phyloP scores from a whole-genome alignment of 2,113 vertebrate genomes.

The Catagonus wagneri region DNA sequence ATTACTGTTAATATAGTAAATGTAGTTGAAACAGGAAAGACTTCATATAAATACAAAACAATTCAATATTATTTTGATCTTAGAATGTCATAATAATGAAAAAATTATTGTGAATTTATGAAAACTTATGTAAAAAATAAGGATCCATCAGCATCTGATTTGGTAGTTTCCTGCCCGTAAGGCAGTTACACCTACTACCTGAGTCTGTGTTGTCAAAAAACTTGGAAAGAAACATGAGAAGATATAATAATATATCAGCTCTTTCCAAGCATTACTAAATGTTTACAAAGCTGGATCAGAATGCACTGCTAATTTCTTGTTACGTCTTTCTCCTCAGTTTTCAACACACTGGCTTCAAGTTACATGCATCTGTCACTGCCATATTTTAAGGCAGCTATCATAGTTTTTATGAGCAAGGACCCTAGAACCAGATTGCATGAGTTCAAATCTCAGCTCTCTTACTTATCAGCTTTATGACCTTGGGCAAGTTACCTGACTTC shows the following conservation, averaged over 20 bases:
- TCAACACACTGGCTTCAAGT: background rate
- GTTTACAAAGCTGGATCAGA: background rate
- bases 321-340: slow-evolving; percentile 5
- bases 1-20: slow-evolving; percentile 45
- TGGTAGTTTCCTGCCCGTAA: background rate
- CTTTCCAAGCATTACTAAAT: slow-evolving; percentile 1
- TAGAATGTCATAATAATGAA: slow-evolving; percentile 1
- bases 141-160: background rate
- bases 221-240: background rate
- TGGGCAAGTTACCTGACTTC: background rate
- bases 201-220: background rate
- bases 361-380: background rate
- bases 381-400: background rate
- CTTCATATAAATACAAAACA: slow-evolving; percentile 17
- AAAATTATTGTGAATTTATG: background rate
- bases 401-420: background rate
- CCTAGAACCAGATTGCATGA: background rate
- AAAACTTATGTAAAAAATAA: background rate
- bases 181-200: background rate
- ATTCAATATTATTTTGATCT: background rate
- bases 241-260: background rate
- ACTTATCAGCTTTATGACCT: background rate
- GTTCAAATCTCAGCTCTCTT: background rate
- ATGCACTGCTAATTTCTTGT: background rate
- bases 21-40: slow-evolving; percentile 18